Evolutionary conservation across 2,888 invertebrate genomes (phyloP).

Genomic region (Stegana nigrithorax): DNA sequence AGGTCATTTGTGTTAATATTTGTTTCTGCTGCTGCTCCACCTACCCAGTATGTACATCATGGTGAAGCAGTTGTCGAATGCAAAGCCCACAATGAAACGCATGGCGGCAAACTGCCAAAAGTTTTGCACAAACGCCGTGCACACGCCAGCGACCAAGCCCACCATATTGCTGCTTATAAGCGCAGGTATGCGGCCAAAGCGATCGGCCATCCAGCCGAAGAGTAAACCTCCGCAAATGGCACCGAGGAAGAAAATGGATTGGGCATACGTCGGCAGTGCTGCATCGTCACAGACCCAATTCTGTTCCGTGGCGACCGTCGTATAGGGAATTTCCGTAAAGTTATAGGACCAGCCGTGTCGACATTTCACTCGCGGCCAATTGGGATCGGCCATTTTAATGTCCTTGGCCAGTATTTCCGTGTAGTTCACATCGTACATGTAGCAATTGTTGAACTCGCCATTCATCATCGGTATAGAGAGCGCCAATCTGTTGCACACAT

Average conservation of each 20-base stretch:
- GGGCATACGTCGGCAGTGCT: constrained; percentile 81
- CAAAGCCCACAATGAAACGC: constrained; percentile 87
- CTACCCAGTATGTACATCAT: constrained; percentile 94
- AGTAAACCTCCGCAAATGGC: constrained; percentile 87
- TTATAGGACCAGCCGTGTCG: constrained; percentile 86
- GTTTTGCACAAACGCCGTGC: constrained; percentile 78
- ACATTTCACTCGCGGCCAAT: constrained; percentile 79
- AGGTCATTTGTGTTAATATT: neutral
- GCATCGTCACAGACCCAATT: constrained; percentile 90
- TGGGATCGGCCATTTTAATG: constrained; percentile 71
- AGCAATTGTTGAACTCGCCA: constrained; percentile 76
- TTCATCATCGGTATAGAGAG: constrained; percentile 78
- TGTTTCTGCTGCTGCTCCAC: constrained; percentile 44
- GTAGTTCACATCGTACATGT: constrained; percentile 84
- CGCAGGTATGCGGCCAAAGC: constrained; percentile 86
- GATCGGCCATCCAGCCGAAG: constrained; percentile 89
- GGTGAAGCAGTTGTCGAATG: constrained; percentile 90
- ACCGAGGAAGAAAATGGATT: constrained; percentile 88
- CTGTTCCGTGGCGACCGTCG: constrained; percentile 86
- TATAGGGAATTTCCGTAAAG: constrained; percentile 82
- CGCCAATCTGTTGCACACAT: constrained; percentile 71
- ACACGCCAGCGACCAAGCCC: constrained; percentile 78
- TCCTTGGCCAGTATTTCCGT: constrained; percentile 73
- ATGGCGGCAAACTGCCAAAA: constrained; percentile 85
- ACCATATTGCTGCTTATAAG: constrained; percentile 81